Conservation (phyloP, 2,113 vertebrate species). For the Donacobius atricapilla region DNA sequence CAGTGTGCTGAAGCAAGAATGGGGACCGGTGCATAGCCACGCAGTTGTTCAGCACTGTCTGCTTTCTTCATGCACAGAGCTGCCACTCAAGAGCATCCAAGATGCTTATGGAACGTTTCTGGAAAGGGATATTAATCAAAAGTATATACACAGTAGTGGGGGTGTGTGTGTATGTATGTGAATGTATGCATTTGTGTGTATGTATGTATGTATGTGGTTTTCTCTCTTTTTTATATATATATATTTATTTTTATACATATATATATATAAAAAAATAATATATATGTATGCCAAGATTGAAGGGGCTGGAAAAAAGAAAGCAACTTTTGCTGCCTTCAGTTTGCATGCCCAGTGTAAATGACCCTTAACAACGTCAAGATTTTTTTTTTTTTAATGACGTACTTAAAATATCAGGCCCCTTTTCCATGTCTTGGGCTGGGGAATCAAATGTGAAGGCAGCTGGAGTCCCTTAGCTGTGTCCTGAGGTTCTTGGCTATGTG, state of each 20-base stretch:
- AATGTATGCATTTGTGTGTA: constrained; percentile 10
- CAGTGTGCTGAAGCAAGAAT: constrained; percentile 62
- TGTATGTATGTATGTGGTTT: neutral
- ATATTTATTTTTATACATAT: constrained; percentile 60
- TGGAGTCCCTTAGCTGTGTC: neutral
- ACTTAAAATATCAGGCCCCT: constrained; percentile 23
- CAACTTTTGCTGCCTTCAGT: constrained; percentile 38
- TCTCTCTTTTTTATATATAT: constrained; percentile 58
- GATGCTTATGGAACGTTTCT: constrained; percentile 70
- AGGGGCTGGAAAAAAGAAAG: neutral
- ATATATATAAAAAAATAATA: constrained; percentile 56
- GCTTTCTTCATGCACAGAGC: constrained; percentile 66
- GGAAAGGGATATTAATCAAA: constrained; percentile 74
- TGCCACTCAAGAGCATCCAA: constrained; percentile 69
- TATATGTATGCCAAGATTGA: constrained; percentile 47
- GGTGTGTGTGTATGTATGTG: neutral
- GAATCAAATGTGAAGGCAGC: constrained; percentile 8
- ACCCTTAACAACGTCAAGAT: neutral
- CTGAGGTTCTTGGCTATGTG: constrained; percentile 29
- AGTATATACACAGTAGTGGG: constrained; percentile 63
- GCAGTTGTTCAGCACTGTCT: constrained; percentile 61
- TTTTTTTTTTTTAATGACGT: neutral
- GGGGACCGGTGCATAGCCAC: constrained; percentile 58
- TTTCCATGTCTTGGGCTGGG: neutral
- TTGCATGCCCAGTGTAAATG: neutral